These are phyloP conservation scores for Pantherophis guttatus DNA, from an alignment of 2,113 vertebrate genomes.

Conservation along the genomic window DNA sequence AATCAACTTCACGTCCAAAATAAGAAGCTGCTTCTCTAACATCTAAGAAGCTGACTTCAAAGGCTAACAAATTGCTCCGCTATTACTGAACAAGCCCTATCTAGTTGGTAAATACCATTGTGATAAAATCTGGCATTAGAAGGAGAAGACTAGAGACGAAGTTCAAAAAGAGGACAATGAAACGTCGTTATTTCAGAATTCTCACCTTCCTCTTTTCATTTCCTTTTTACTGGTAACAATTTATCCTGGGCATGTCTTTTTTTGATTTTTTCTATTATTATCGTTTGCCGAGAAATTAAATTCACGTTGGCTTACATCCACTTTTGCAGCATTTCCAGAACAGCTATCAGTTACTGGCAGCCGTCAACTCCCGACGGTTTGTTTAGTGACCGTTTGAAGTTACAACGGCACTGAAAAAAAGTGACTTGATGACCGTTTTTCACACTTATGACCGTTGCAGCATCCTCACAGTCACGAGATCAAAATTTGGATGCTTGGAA, in stretches of 20 bases:
- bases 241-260: not conserved
- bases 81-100: conserved; percentile 23
- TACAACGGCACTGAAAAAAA: too few species aligned
- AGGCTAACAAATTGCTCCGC: not conserved
- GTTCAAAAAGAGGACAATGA: conserved; percentile 28
- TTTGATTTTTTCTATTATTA: not conserved
- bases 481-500: too few species aligned
- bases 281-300: conserved; percentile 15
- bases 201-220: not conserved
- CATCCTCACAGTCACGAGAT: accelerated
- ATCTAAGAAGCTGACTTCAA: not conserved
- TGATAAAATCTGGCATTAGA: not conserved
- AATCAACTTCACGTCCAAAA: not conserved
- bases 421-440: too few species aligned
- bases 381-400: too few species aligned
- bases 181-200: not conserved
- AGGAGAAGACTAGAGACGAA: conserved; percentile 4
- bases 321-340: not conserved
- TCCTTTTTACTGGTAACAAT: conserved; percentile 5
- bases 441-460: too few species aligned
- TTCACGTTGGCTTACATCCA: not conserved
- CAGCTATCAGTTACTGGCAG: not conserved
- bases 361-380: too few species aligned
- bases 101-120: not conserved
- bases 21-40: not conserved